Evolutionary conservation across 1,140 invertebrate genomes (phyloP), one percentile per base, ranked within the genome.

Genomic region (Mya arenaria): DNA sequence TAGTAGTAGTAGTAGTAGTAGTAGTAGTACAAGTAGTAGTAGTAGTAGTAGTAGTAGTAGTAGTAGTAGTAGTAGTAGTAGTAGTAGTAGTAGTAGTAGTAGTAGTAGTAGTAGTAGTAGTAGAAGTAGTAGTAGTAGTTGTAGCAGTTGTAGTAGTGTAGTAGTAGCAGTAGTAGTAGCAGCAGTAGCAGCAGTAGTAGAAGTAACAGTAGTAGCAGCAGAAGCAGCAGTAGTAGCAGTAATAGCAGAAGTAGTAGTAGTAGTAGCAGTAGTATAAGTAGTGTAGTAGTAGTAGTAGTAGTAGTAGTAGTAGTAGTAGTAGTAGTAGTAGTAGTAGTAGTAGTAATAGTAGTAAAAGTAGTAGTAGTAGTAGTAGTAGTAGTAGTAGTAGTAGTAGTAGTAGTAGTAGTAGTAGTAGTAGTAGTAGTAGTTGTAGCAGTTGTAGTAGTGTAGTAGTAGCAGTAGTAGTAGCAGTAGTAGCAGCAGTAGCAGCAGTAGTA

Each of bases 11-110:
- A 44, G 41, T 44, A 44, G 41, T 44, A 44, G 41, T 44, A 44
- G 41, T 44, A 44, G 41, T 44, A 44, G 41, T 44, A 44, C 10
- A 10, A 19, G 41, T 44, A 44, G 41, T 44, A 44, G 41, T 44
- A 44, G 41, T 44, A 44, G 41, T 10, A 44, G 19, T 44, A 19
- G 41, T 44, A 19, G 41, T 44, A 19, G 41, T 44, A 19, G 41
- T 44, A 19, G 41, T 44, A 19, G 41, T 44, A 19, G 41, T 44
- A 19, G 41, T 44, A 19, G 23, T n/a, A 41, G 36, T 19, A n/a
- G 82, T 65, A 30, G 78, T 82, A 30, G 52, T 34, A 39, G 48
- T n/a, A 44, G 41, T 44, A 44, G 41, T 44, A 44, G 41, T 44
- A 44, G 41, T 44, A 44, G 41, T 44, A 44, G 41, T 44, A 44